These are phyloP conservation scores for Sebastes kiyomatsui DNA, from an alignment of 2,797 vertebrate genomes.

Conservation along the genomic window DNA sequence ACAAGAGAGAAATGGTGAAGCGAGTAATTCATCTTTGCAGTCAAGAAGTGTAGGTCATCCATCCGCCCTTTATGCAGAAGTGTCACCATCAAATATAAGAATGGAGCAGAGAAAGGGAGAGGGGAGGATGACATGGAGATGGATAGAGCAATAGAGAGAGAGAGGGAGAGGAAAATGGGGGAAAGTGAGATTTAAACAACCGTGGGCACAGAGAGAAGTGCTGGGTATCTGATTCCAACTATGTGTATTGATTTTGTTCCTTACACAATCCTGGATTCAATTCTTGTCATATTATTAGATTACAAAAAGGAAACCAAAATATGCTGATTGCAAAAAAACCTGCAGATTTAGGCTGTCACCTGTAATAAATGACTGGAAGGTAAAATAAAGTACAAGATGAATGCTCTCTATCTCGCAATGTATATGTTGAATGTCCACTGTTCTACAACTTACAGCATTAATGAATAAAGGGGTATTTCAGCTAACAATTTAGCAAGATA, in stretches of 20 bases:
- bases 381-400: not conserved
- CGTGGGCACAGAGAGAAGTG: not conserved
- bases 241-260: not conserved
- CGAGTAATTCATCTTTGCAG: conserved; percentile 39
- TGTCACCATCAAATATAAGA: conserved; percentile 38
- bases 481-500: not conserved
- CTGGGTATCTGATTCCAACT: not conserved
- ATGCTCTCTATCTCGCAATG: not conserved
- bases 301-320: not conserved
- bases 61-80: conserved; percentile 34
- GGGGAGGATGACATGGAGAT: conserved; percentile 25
- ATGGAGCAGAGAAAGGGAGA: conserved; percentile 24
- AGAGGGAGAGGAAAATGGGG: not conserved
- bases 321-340: not conserved
- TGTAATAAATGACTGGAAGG: not conserved
- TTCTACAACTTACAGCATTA: not conserved
- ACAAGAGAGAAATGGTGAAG: conserved; percentile 14
- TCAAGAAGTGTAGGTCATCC: conserved; percentile 39
- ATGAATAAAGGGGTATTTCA: not conserved
- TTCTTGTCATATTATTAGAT: not conserved
- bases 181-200: conserved; percentile 19
- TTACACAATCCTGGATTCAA: not conserved
- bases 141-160: conserved; percentile 14
- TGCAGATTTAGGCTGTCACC: not conserved
- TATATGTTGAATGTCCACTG: not conserved